Conservation (phyloP, 92 coral and sea anemone genomes). For the Epizoanthus fatuus region DNA sequence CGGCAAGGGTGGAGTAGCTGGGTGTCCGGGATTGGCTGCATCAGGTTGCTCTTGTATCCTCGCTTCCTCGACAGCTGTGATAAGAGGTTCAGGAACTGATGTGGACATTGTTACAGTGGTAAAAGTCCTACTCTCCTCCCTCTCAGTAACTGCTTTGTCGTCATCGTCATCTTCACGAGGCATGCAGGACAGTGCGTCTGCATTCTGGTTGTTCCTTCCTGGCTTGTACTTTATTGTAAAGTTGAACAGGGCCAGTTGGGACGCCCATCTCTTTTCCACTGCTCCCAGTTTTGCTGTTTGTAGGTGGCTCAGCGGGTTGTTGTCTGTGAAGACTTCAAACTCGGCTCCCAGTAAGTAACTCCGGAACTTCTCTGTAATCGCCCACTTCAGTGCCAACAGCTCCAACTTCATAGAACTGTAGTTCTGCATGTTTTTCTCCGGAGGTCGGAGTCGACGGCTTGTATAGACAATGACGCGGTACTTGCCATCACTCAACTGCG, state of each 20-base stretch:
- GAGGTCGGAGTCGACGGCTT: slow-evolving; percentile 67
- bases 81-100: not conserved
- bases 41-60: slow-evolving; percentile 12
- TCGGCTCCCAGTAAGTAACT: slow-evolving; percentile 67
- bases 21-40: not conserved
- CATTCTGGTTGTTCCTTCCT: slow-evolving; percentile 63
- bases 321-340: slow-evolving; percentile 60
- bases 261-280: slow-evolving; percentile 76
- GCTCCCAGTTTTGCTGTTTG: slow-evolving; percentile 70
- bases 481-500: slow-evolving; percentile 55
- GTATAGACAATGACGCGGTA: slow-evolving; percentile 69
- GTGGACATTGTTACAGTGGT: not conserved
- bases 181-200: slow-evolving; percentile 73
- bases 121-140: not conserved
- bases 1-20: slow-evolving; percentile 18
- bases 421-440: slow-evolving; percentile 64
- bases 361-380: slow-evolving; percentile 54
- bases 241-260: slow-evolving; percentile 68
- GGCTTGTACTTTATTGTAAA: slow-evolving; percentile 57
- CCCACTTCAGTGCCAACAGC: slow-evolving; percentile 64
- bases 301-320: slow-evolving; percentile 69
- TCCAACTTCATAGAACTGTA: slow-evolving; percentile 78
- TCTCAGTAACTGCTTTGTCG: not conserved
- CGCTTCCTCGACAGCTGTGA: not conserved
- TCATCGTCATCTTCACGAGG: slow-evolving; percentile 16